phyloP scores from a whole-genome alignment of 2,797 vertebrate species.

The Urocyon cinereoargenteus region DNA sequence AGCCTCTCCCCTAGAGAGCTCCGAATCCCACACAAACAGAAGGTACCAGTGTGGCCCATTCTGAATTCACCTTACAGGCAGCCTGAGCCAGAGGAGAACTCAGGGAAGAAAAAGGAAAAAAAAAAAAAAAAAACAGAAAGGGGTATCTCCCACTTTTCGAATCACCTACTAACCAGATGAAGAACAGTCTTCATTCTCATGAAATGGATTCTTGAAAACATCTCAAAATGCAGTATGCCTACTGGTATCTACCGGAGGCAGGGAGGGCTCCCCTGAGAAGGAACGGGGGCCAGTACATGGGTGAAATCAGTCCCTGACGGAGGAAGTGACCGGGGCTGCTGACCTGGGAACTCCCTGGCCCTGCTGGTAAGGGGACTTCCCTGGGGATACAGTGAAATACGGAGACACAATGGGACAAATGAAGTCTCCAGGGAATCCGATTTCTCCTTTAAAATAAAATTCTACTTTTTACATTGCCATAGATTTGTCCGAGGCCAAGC shows the following conservation, averaged over 20 bases:
- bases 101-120: background rate
- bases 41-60: background rate
- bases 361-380: background rate
- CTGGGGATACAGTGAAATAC: background rate
- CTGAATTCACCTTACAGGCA: background rate
- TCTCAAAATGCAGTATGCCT: fast-evolving
- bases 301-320: no score
- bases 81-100: no score
- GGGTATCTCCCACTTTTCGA: background rate
- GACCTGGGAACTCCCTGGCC: background rate
- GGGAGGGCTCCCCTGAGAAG: fast-evolving
- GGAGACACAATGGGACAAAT: background rate
- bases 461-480: background rate
- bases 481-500: background rate
- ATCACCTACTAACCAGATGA: background rate
- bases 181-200: background rate
- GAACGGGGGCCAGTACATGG: no score
- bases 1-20: background rate
- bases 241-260: fast-evolving
- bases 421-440: fast-evolving
- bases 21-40: background rate
- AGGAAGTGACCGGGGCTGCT: background rate
- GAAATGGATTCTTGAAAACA: background rate
- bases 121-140: no score
- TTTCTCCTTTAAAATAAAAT: background rate